A percentile compares a stretch with the other conserved stretches of the same genome.
These are phyloP conservation scores for Alitta virens DNA, from an alignment of 2,888 invertebrate genomes.

Conservation along the genomic window DNA sequence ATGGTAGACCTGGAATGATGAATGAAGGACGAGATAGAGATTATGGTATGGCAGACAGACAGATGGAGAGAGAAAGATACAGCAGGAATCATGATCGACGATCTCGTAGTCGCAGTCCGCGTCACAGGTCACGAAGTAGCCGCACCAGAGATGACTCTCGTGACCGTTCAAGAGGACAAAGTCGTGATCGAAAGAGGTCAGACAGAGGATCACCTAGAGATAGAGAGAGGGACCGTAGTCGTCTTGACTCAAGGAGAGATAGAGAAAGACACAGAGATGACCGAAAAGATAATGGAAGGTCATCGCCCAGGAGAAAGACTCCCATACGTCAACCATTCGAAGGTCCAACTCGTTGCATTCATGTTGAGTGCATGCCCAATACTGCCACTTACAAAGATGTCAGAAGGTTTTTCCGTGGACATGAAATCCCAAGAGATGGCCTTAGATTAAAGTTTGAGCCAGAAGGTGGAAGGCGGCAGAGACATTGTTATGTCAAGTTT, in stretches of 20 bases:
- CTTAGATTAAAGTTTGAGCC: constrained; percentile 82
- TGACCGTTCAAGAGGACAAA: not conserved
- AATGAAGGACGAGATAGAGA: too few species aligned
- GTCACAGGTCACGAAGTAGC: not conserved
- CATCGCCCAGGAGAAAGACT: not conserved
- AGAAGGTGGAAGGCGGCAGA: constrained; percentile 71
- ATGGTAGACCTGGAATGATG: too few species aligned
- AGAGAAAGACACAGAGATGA: not conserved
- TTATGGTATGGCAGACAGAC: too few species aligned
- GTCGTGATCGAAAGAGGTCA: constrained; percentile 1
- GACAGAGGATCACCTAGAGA: not conserved
- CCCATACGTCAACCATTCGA: not conserved
- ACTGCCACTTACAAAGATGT: constrained; percentile 76
- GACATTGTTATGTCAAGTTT: constrained; percentile 76
- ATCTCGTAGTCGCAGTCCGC: too few species aligned
- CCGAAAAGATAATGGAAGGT: not conserved
- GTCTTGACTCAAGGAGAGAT: constrained; percentile 1
- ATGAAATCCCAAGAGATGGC: constrained; percentile 75
- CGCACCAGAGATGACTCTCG: not conserved
- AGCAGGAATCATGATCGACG: too few species aligned
- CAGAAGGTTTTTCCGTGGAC: constrained; percentile 76
- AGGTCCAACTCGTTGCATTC: constrained; percentile 58
- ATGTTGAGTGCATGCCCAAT: constrained; percentile 72
- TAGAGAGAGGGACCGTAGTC: not conserved
- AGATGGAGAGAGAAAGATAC: too few species aligned